A percentile compares a stretch with the other conserved stretches of the same genome.
phyloP scores from a whole-genome alignment of 2,797 vertebrate genomes.

The Gymnothorax javanicus region DNA sequence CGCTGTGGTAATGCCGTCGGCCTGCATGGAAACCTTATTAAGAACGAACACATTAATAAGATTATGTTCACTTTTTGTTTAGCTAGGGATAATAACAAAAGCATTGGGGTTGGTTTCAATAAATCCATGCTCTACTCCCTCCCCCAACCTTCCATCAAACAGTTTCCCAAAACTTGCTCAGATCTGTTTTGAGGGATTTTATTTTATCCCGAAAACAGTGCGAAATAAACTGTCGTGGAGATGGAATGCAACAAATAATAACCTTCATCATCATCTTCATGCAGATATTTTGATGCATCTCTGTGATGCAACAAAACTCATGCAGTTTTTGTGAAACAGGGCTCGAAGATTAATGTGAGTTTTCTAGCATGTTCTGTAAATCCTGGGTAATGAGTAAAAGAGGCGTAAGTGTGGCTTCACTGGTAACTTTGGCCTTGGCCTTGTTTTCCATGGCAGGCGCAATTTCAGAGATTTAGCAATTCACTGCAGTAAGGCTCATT shows the following conservation, averaged over 20 bases:
- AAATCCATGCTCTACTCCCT: neutral
- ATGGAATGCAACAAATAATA: neutral
- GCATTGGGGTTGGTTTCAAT: neutral
- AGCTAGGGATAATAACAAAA: neutral
- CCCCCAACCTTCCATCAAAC: neutral
- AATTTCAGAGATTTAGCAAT: neutral
- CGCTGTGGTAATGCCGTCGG: slow-evolving; percentile 19
- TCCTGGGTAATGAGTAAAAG: neutral
- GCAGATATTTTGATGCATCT: neutral
- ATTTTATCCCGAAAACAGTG: neutral
- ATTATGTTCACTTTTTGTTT: slow-evolving; percentile 25
- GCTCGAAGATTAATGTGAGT: neutral
- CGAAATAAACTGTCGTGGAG: neutral
- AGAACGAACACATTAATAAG: slow-evolving; percentile 24
- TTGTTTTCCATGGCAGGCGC: neutral
- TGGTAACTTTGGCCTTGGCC: neutral
- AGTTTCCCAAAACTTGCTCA: neutral
- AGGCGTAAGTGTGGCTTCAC: neutral
- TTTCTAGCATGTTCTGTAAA: neutral
- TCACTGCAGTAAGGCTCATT: neutral
- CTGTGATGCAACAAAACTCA: neutral
- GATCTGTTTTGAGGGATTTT: neutral
- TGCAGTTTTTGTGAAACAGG: neutral
- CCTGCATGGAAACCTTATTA: slow-evolving; percentile 21
- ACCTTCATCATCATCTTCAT: too few relatives aligned